phyloP scores from a whole-genome alignment of 2,113 vertebrate genomes.

The Rhizomys pruinosus region DNA sequence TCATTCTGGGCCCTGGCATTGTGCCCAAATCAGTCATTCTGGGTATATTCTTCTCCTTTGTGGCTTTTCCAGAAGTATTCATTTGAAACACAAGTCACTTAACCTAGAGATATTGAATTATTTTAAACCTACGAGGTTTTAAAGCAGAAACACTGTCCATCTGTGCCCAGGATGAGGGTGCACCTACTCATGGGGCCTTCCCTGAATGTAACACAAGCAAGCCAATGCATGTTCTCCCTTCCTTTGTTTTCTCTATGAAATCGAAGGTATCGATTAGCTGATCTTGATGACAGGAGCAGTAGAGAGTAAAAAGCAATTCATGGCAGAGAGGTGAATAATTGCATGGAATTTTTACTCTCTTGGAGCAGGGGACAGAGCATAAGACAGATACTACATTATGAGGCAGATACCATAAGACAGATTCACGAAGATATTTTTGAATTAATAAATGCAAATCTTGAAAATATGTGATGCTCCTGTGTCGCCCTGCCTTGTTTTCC shows the following conservation, averaged over 20 bases:
- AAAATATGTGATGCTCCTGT: neutral
- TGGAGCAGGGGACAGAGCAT: neutral
- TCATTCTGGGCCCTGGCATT: too few species aligned
- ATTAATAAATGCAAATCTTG: neutral
- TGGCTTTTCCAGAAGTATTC: neutral
- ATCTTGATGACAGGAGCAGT: constrained; percentile 34
- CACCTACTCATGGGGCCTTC: neutral
- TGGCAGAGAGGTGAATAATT: constrained; percentile 26
- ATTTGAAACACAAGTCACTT: neutral
- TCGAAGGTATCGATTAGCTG: constrained; percentile 20
- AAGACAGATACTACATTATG: neutral
- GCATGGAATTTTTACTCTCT: neutral
- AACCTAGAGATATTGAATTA: constrained; percentile 6
- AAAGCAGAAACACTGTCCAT: neutral
- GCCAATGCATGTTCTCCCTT: neutral
- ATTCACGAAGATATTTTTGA: constrained; percentile 18
- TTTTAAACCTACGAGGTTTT: neutral
- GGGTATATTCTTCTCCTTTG: neutral
- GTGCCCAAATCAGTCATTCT: neutral
- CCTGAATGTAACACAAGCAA: neutral
- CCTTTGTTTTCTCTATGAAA: constrained; percentile 26
- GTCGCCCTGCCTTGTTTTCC: neutral
- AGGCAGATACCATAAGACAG: neutral
- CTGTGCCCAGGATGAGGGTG: neutral
- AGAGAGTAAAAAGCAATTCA: constrained; percentile 50